Conservation (phyloP, 2,797 vertebrate species). For the Coluber constrictor region DNA sequence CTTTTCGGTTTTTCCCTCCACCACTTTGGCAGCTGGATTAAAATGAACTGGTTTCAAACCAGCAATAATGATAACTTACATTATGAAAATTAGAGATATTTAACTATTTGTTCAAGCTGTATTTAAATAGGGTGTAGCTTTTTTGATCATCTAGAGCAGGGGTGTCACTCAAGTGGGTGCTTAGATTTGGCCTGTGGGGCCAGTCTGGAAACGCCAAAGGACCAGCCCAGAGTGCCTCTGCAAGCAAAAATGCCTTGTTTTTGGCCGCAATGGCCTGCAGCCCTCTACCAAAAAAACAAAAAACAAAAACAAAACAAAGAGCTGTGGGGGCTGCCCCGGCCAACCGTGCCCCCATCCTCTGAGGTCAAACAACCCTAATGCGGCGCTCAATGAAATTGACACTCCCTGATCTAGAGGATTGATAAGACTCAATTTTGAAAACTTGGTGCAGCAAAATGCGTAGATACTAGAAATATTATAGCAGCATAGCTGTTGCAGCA, state of each 20-base stretch:
- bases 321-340: too few relatives aligned
- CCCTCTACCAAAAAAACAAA: too few relatives aligned
- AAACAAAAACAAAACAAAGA: too few relatives aligned
- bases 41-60: constrained; percentile 57
- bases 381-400: too few relatives aligned
- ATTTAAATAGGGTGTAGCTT: constrained; percentile 28
- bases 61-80: constrained; percentile 56
- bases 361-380: too few relatives aligned
- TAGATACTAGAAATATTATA: constrained; percentile 19
- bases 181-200: too few relatives aligned
- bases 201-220: too few relatives aligned
- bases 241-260: too few relatives aligned
- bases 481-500: neutral
- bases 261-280: too few relatives aligned
- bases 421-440: constrained; percentile 32
- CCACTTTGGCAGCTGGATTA: constrained; percentile 59
- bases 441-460: constrained; percentile 44
- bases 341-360: too few relatives aligned
- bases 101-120: constrained; percentile 27
- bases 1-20: constrained; percentile 58
- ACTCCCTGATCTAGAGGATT: neutral
- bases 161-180: too few relatives aligned
- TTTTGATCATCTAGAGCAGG: constrained; percentile 42
- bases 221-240: too few relatives aligned
- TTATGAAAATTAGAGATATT: constrained; percentile 53